Conservation (phyloP, 2,113 vertebrate species). For the Redunca redunca region DNA sequence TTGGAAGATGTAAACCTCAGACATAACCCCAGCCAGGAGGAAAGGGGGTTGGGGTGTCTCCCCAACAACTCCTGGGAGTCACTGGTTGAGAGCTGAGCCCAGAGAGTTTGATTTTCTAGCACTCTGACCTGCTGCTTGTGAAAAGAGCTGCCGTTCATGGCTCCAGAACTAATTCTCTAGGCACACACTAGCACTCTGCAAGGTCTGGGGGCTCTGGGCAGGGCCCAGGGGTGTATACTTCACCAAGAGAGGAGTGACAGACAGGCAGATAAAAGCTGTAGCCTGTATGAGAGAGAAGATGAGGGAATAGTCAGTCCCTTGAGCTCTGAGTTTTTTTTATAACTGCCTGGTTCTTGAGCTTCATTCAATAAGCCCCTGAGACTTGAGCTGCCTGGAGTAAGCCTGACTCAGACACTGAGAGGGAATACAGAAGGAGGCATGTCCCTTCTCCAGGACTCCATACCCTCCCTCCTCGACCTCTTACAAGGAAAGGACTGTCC, state of each 20-base stretch:
- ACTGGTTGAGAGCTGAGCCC: background rate
- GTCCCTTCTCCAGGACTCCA: background rate
- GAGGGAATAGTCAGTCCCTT: background rate
- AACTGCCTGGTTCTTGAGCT: background rate
- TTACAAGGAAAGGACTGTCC: background rate
- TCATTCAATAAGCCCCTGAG: background rate
- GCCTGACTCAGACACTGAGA: background rate
- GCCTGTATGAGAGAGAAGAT: background rate
- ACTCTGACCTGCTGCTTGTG: background rate
- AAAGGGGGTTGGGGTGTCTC: background rate
- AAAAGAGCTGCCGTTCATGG: background rate
- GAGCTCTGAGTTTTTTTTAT: background rate
- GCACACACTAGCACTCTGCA: background rate
- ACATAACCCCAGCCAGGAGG: background rate
- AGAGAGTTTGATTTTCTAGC: background rate
- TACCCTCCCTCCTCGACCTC: background rate
- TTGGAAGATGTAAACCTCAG: background rate
- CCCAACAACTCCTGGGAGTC: background rate
- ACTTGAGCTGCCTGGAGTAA: background rate
- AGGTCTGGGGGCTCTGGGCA: background rate
- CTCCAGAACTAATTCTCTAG: background rate
- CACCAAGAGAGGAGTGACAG: background rate
- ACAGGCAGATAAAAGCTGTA: background rate
- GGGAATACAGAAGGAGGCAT: background rate
- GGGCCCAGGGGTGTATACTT: background rate